These are phyloP conservation scores for Astatoreochromis straeleni DNA, from an alignment of 2,113 vertebrate species.

Conservation along the genomic window DNA sequence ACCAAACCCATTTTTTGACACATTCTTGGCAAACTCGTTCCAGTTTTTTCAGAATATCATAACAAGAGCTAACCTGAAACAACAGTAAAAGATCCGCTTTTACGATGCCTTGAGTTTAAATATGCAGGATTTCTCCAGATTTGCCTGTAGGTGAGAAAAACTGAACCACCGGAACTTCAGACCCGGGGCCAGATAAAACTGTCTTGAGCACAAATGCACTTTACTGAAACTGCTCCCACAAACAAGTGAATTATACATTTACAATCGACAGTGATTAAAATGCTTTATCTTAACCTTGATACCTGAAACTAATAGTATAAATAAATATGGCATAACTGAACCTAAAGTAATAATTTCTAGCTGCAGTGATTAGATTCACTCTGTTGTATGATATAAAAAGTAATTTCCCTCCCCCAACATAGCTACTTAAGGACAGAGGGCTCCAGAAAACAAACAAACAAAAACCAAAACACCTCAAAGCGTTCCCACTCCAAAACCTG, in stretches of 20 bases:
- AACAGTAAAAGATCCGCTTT: neutral
- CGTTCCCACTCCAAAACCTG: neutral
- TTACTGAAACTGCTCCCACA: neutral
- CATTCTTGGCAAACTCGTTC: neutral
- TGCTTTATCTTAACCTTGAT: neutral
- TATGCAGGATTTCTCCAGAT: conserved; percentile 24
- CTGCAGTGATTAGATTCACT: neutral
- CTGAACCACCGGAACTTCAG: conserved; percentile 13
- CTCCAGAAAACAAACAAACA: neutral
- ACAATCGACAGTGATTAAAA: neutral
- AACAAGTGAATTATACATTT: neutral
- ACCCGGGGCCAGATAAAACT: conserved; percentile 1
- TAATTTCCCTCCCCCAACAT: neutral
- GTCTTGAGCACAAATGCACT: neutral
- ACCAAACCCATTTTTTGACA: neutral
- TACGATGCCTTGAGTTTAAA: neutral
- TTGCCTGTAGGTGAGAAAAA: conserved; percentile 5
- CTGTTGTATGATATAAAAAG: neutral
- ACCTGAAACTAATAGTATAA: neutral
- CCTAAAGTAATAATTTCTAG: neutral
- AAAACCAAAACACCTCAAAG: neutral
- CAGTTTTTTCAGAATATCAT: neutral
- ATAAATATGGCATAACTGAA: neutral
- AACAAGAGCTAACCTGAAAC: neutral
- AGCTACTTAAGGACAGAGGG: neutral